Evolutionary conservation across 2,113 vertebrate species (phyloP).

Genomic region (Tapirus terrestris): DNA sequence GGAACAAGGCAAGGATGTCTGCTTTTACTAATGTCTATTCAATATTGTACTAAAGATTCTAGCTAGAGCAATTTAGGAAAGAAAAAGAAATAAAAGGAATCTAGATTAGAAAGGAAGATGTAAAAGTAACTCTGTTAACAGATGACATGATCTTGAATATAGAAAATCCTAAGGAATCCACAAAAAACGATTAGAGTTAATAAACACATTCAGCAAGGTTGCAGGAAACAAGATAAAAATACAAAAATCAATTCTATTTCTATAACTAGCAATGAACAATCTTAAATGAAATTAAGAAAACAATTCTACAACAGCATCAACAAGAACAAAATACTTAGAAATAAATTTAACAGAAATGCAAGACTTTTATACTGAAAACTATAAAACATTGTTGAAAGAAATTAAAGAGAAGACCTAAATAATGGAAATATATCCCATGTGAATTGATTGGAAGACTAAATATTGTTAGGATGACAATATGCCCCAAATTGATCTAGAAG

Average conservation of each 20-base stretch:
- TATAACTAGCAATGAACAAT: neutral
- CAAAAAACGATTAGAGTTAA: neutral
- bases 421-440: neutral
- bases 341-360: neutral
- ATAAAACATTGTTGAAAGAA: neutral
- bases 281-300: slow-evolving; percentile 4
- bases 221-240: neutral
- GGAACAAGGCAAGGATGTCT: neutral
- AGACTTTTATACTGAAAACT: neutral
- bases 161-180: neutral
- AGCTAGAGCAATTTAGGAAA: neutral
- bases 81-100: neutral
- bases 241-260: neutral
- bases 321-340: neutral
- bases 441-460: neutral
- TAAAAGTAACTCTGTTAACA: neutral
- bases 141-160: neutral
- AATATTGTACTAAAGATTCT: neutral
- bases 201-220: neutral
- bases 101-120: neutral
- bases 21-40: neutral
- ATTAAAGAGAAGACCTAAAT: neutral
- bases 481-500: neutral
- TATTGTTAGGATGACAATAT: neutral
- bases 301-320: neutral